Evolutionary conservation across 2,113 vertebrate species (phyloP).

Genomic region (Oreochromis tanganicae): DNA sequence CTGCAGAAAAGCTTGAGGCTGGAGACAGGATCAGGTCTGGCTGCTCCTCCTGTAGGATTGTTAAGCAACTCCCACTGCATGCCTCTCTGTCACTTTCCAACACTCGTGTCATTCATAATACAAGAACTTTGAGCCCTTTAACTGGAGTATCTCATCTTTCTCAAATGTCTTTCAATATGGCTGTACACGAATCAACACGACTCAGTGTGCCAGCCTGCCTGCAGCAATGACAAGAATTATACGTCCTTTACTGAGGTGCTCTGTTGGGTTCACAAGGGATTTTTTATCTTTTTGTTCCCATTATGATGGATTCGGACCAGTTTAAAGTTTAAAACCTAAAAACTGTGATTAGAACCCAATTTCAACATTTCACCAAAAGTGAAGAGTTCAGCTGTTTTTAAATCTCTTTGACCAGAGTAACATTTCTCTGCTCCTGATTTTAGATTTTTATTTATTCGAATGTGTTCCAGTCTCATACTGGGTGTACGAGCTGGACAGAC

Average conservation of each 20-base stretch:
- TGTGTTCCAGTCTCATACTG: not conserved
- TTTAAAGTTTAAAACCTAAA: not conserved
- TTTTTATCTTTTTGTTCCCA: not conserved
- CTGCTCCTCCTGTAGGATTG: not conserved
- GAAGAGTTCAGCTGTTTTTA: not conserved
- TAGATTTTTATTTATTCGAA: not conserved
- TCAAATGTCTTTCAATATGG: not conserved
- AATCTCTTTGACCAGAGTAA: not conserved
- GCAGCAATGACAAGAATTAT: not conserved
- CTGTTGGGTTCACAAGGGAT: not conserved
- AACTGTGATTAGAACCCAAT: not conserved
- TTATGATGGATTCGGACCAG: not conserved
- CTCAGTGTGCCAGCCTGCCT: not conserved
- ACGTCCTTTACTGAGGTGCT: not conserved
- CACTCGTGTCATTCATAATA: not conserved
- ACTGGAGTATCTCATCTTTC: not conserved
- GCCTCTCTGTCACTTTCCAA: not conserved
- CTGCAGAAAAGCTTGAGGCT: not conserved
- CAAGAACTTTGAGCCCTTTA: not conserved
- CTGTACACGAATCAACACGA: not conserved
- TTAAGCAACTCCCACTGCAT: not conserved
- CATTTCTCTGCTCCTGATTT: not conserved
- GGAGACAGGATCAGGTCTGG: not conserved
- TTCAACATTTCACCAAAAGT: not conserved
- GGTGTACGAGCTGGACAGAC: not conserved